These are phyloP conservation scores for Cricetomys ansorgei DNA, from an alignment of 2,113 vertebrate species.

Conservation along the genomic window DNA sequence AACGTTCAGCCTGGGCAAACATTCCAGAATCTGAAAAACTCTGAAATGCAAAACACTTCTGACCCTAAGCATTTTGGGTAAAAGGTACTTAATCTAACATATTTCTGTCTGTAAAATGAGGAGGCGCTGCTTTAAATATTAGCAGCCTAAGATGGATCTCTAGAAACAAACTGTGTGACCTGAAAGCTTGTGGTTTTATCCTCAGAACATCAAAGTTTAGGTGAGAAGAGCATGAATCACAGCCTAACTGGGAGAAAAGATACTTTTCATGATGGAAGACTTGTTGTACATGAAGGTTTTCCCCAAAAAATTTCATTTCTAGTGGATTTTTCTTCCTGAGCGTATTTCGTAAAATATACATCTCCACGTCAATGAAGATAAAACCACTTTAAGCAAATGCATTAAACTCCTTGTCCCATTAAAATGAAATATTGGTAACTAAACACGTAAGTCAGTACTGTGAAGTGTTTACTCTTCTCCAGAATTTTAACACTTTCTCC, in stretches of 20 bases:
- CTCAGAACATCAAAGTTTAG: neutral
- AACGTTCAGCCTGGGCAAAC: neutral
- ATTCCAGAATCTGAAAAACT: neutral
- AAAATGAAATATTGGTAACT: neutral
- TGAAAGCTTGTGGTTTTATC: neutral
- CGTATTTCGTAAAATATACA: neutral
- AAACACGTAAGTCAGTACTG: neutral
- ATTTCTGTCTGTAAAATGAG: neutral
- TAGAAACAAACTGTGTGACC: neutral
- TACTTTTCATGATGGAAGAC: slow-evolving; percentile 1
- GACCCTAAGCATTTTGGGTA: neutral
- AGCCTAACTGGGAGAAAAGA: neutral
- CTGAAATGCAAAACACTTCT: neutral
- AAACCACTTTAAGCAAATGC: neutral
- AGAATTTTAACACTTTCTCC: neutral
- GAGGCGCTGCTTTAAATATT: neutral
- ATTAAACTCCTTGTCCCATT: neutral
- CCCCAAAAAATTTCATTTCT: neutral
- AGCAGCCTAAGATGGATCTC: neutral
- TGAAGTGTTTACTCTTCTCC: slow-evolving; percentile 42
- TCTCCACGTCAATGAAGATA: neutral
- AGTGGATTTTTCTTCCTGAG: neutral
- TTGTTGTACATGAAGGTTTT: neutral
- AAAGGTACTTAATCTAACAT: neutral
- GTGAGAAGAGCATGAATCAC: neutral